Evolutionary conservation across 2,113 vertebrate genomes (phyloP), one percentile per base, ranked within the genome.

Genomic region (Eclectus roratus): DNA sequence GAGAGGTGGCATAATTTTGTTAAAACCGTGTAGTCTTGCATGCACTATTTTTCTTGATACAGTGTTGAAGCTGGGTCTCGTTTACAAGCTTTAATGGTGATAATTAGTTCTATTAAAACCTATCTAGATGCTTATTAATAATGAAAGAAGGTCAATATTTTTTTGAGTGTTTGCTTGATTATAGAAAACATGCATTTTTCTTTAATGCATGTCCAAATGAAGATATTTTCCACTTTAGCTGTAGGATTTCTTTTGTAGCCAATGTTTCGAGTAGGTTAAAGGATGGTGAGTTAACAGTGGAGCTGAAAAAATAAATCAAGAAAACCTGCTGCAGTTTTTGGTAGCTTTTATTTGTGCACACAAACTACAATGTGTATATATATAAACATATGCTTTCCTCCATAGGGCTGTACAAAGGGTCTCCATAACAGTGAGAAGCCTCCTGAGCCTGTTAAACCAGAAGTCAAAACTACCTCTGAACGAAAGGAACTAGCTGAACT

Each of bases 401-500:
- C 39, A 93, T 63, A 99, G 99, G 99, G 99, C 53, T 99, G 99
- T 89, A 99, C 99, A 33, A 99, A 99, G 92, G 99, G 99, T 64
- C 97, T 98, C n/a, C 99, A 99, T 95, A 99, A 98, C 94, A 98
- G 98, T 50, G 99, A 99, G 97, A 99, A 99, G 88, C 99, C 99
- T 33, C 98, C 99, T 11, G 99, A 99, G 94, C 98, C 99, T 14
- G 98, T 99, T 71, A 99, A 99, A 91, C 99, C 99, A 44, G 99
- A 99, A 93, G 99, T 99, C 85, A 99, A 98, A 89, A 98, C 98
- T 84, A 99, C 98, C 18, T 98, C 97, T 80, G 99, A 99, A 80
- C 98, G 98, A 91, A 99, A 98, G 80, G 98, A 99, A 11, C 64
- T 96, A 3, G 93, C 97, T 81, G 98, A 99, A 79, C 96, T 98